Base-by-base conservation (phyloP, 2,113 vertebrate species). In the Protomyctophum bolini region DNA sequence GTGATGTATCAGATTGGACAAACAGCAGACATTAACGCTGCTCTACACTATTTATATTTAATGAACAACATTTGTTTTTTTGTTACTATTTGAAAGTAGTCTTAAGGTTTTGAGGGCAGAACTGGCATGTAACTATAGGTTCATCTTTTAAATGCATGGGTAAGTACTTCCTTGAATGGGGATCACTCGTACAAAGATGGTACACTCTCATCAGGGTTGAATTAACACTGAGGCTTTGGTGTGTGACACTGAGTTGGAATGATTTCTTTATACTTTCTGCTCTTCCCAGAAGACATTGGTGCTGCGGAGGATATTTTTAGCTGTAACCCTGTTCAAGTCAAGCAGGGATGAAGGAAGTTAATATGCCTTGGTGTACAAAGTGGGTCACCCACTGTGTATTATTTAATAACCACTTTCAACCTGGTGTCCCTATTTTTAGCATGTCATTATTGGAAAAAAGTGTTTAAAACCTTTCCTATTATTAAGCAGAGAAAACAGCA, bases 271-370 rank as follows among this genome's bases (percentile, higher is more conserved):
- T 41, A 41, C 49, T 66, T 60, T 2, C 49, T 7, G 47, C 15
- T 2, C 48, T 45, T 63, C n/a, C 54, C 49, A 49, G 33, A n/a
- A 7, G 54, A 47, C 46, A 55, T 15, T 54, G 47, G 21, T 47
- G 47, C 48, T n/a, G 29, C 58, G 4, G 66, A 2, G 29, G 41
- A 21, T 80, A 81, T 81, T 83, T 84, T 77, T 84, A 84, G 79
- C 63, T 2, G 15, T 51, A 3, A 6, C 28, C 57, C 58, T 65
- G 29, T 33, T 80, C 51, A 50, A 56, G 54, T 28, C 14, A 28
- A 59, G 49, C 6, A 6, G 72, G 83, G 80, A 60, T 72, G 58
- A 75, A 72, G 47, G 48, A 64, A 70, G 65, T 63, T 66, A 66
- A 76, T 10, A 15, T 33, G 61, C 66, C 63, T 64, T 72, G 29